A percentile compares a stretch with the other conserved stretches of the same genome.
These are phyloP conservation scores for Pampus argenteus DNA, from an alignment of 2,797 vertebrate genomes.

Conservation along the genomic window DNA sequence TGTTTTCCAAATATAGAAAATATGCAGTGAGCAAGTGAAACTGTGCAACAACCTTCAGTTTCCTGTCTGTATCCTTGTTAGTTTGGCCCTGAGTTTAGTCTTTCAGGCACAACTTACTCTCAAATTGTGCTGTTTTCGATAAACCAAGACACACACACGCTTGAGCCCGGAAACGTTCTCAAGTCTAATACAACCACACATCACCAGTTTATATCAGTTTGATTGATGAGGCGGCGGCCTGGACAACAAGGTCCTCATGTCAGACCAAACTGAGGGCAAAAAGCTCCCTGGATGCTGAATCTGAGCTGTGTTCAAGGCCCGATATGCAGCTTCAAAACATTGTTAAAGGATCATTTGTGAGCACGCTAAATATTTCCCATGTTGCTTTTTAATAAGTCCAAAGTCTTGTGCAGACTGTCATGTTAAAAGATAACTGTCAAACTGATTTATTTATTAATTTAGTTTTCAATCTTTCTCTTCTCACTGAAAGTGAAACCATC, in stretches of 20 bases:
- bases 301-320: neutral
- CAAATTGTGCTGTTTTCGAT: neutral
- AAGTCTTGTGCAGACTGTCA: neutral
- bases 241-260: neutral
- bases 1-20: neutral
- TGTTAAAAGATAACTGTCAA: neutral
- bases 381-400: too few species aligned
- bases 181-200: neutral
- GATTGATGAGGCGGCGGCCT: accelerated
- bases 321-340: neutral
- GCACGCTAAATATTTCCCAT: too few species aligned
- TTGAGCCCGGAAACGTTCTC: neutral
- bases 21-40: accelerated
- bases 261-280: neutral
- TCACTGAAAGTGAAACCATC: neutral
- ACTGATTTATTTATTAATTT: too few species aligned
- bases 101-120: conserved; percentile 30
- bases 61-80: conserved; percentile 16
- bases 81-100: accelerated
- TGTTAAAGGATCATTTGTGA: too few species aligned
- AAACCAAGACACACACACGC: accelerated
- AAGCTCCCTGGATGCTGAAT: accelerated
- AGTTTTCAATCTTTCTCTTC: neutral
- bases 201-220: accelerated
- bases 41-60: neutral